phyloP scores from a whole-genome alignment of 2,113 vertebrate species.

The Thamnophis sirtalis region DNA sequence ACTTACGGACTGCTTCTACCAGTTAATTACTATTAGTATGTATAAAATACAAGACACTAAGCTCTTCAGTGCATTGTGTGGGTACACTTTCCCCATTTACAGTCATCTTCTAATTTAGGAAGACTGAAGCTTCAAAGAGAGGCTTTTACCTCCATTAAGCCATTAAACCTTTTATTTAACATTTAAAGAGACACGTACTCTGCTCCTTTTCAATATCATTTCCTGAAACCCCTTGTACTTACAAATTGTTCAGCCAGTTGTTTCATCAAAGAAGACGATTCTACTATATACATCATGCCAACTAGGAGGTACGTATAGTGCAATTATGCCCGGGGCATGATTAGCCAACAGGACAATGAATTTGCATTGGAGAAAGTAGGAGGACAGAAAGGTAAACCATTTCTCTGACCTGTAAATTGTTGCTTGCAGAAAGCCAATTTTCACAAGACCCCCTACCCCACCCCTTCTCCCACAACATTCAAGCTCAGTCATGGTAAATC shows the following conservation, averaged over 20 bases:
- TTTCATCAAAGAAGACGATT: neutral
- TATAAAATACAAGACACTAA: neutral
- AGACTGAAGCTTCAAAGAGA: neutral
- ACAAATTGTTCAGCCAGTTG: neutral
- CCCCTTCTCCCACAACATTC: neutral
- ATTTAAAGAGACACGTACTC: neutral
- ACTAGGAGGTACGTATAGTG: neutral
- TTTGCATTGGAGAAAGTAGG: neutral
- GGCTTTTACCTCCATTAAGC: neutral
- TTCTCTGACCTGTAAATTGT: neutral
- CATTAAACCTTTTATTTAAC: neutral
- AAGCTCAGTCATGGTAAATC: neutral
- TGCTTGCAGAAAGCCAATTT: neutral
- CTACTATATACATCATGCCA: neutral
- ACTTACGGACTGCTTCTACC: neutral
- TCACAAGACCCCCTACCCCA: neutral
- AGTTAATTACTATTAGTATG: neutral
- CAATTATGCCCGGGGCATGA: neutral
- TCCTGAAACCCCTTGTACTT: neutral
- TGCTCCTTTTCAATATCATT: neutral
- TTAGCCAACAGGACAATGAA: neutral
- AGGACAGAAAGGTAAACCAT: neutral
- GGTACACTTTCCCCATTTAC: neutral
- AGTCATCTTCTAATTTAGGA: neutral
- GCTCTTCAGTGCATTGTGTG: neutral